These are phyloP conservation scores for Dryobates pubescens DNA, from an alignment of 2,797 vertebrate species.

Conservation along the genomic window DNA sequence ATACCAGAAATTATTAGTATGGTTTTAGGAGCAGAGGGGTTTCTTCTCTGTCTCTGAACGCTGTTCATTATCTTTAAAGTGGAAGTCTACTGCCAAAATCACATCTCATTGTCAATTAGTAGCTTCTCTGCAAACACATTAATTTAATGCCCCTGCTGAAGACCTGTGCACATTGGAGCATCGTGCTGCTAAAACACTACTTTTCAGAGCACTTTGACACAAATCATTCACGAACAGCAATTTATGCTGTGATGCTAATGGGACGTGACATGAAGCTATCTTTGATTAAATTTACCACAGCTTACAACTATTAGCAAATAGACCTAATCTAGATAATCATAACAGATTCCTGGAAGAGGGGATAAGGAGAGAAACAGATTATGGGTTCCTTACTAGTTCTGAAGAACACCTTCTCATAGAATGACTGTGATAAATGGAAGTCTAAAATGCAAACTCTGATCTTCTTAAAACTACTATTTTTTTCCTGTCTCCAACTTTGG, in stretches of 20 bases:
- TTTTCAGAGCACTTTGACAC: conserved; percentile 49
- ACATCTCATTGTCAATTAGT: conserved; percentile 65
- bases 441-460: conserved; percentile 19
- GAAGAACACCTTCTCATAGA: neutral
- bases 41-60: conserved; percentile 10
- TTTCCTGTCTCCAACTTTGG: neutral
- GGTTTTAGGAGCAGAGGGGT: conserved; percentile 37
- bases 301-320: conserved; percentile 36
- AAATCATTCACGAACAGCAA: conserved; percentile 50
- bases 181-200: conserved; percentile 49
- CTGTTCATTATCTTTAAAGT: conserved; percentile 71
- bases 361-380: neutral
- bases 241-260: conserved; percentile 13
- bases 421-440: neutral
- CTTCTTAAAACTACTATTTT: neutral
- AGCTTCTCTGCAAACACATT: conserved; percentile 67
- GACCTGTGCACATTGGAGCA: neutral
- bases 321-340: conserved; percentile 12
- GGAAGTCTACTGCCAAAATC: conserved; percentile 59
- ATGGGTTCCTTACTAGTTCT: neutral
- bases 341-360: neutral
- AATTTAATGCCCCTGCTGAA: conserved; percentile 67
- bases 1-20: conserved; percentile 28
- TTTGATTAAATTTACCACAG: conserved; percentile 65
- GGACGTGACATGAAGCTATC: conserved; percentile 2